Conservation (phyloP, 2,797 vertebrate species). For the Myripristis jacobus region DNA sequence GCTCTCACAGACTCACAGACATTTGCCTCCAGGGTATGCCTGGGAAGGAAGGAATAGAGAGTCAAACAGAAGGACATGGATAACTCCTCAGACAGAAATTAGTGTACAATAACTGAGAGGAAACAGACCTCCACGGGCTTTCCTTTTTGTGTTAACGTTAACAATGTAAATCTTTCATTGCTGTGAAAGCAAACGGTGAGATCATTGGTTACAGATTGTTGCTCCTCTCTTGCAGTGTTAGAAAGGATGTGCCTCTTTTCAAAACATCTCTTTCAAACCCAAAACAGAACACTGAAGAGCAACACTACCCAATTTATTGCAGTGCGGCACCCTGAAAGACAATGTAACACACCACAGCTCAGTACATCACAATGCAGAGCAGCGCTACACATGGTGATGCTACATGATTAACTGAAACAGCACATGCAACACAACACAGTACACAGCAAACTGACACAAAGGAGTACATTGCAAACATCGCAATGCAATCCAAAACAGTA, state of each 20-base stretch:
- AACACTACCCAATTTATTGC: neutral
- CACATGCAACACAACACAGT: too few species aligned
- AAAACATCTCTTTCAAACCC: neutral
- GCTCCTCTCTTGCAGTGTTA: neutral
- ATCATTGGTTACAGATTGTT: conserved; percentile 1
- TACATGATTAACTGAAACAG: neutral
- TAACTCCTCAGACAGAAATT: conserved; percentile 6
- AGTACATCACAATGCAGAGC: neutral
- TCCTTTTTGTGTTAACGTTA: conserved; percentile 1
- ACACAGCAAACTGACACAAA: too few species aligned
- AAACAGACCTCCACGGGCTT: conserved; percentile 6
- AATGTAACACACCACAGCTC: neutral
- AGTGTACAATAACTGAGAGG: conserved; percentile 11
- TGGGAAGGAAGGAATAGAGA: conserved; percentile 13
- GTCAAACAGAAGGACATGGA: conserved; percentile 4
- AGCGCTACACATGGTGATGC: neutral
- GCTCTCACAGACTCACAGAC: neutral
- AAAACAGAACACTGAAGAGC: neutral
- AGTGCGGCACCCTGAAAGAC: neutral
- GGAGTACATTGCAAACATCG: too few species aligned
- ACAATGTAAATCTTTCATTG: neutral
- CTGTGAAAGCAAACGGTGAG: neutral
- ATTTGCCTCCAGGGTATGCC: neutral
- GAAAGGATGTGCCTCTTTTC: neutral
- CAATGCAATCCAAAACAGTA: neutral